Evolutionary conservation across 2,888 invertebrate genomes (phyloP).

Genomic region (Caenorhabditis panamensis): DNA sequence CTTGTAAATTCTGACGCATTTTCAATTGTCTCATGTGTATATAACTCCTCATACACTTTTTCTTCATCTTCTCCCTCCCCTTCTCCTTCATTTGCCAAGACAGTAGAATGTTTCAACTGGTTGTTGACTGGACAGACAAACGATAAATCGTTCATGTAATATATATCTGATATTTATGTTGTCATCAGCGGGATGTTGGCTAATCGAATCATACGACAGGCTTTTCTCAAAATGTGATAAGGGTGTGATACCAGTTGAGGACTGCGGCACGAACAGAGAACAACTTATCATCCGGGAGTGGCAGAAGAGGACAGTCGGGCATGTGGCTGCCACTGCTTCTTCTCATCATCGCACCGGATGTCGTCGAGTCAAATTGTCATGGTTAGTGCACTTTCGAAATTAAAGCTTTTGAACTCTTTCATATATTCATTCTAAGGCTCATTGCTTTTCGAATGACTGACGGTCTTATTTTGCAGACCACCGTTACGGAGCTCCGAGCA

Average conservation of each 20-base stretch:
- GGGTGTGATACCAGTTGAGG: slow-evolving; percentile 46
- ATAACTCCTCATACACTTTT: slow-evolving; percentile 41
- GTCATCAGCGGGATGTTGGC: slow-evolving; percentile 21
- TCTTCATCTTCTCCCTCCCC: background rate
- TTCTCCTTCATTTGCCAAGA: slow-evolving; percentile 28
- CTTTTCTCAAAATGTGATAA: slow-evolving; percentile 49
- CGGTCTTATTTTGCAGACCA: no score
- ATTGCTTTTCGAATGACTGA: no score
- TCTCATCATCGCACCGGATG: slow-evolving; percentile 23
- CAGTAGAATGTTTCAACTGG: slow-evolving; percentile 46
- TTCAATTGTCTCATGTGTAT: slow-evolving; percentile 17
- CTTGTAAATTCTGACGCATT: slow-evolving; percentile 56
- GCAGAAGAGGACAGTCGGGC: slow-evolving; percentile 11
- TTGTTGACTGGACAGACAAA: slow-evolving; percentile 33
- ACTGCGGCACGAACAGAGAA: background rate
- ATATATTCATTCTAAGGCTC: no score
- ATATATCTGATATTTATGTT: slow-evolving; percentile 21
- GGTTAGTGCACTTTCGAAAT: slow-evolving; percentile 16
- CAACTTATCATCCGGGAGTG: slow-evolving; percentile 36
- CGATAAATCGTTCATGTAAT: slow-evolving; percentile 50
- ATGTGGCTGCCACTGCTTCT: slow-evolving; percentile 36
- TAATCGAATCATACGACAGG: slow-evolving; percentile 54
- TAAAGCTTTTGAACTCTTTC: background rate
- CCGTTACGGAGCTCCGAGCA: slow-evolving; percentile 44
- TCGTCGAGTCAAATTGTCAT: slow-evolving; percentile 28